Evolutionary conservation across 1,140 invertebrate genomes (phyloP).

Genomic region (Camponotus floridanus): DNA sequence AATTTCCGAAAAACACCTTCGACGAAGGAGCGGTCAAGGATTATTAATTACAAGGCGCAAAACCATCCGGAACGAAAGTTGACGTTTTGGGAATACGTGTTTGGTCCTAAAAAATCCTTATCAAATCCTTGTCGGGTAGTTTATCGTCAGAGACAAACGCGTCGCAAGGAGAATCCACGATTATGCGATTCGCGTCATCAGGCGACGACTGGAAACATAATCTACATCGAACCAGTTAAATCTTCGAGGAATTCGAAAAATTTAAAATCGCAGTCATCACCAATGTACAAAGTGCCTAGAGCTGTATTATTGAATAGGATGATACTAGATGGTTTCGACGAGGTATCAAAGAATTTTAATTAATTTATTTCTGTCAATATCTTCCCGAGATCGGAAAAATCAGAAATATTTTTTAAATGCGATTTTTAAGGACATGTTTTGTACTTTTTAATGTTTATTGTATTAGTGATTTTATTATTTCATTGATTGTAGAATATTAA

Average conservation of each 20-base stretch:
- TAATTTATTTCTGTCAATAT: neutral
- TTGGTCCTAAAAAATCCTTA: conserved; percentile 51
- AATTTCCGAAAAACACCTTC: neutral
- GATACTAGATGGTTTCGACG: neutral
- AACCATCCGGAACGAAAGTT: neutral
- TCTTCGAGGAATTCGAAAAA: neutral
- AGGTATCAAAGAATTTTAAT: conserved; percentile 7
- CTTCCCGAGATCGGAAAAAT: neutral
- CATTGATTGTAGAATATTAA: neutral
- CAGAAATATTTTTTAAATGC: neutral
- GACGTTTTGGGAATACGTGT: conserved; percentile 61
- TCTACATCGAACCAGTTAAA: conserved; percentile 57
- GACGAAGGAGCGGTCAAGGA: conserved; percentile 17
- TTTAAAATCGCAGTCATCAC: conserved; percentile 53
- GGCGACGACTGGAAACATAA: conserved; percentile 36
- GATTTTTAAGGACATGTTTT: neutral
- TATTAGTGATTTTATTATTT: neutral
- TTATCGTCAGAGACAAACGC: conserved; percentile 3
- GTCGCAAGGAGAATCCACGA: conserved; percentile 49
- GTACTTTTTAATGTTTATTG: neutral
- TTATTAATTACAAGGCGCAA: conserved; percentile 29
- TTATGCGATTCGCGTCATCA: conserved; percentile 31
- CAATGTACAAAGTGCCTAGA: conserved; percentile 53
- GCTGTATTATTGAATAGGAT: conserved; percentile 49
- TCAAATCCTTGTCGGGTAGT: conserved; percentile 29